Evolutionary conservation across 2,797 vertebrate genomes (phyloP).

Genomic region (Halcyon badia): DNA sequence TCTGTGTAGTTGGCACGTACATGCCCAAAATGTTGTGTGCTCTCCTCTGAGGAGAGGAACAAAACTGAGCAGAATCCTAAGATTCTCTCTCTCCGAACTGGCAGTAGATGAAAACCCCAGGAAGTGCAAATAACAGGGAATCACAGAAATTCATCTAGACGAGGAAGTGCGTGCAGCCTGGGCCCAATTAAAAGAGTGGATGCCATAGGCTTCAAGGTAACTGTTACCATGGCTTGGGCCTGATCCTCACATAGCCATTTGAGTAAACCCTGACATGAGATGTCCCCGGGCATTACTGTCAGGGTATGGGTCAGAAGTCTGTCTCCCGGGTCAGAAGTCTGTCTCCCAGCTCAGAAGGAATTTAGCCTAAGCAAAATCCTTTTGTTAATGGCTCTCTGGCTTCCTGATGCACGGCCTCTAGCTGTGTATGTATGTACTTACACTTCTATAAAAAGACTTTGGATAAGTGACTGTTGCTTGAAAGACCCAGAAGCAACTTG

Average conservation of each 20-base stretch:
- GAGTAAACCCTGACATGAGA: neutral
- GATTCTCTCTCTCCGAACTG: neutral
- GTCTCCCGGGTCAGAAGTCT: neutral
- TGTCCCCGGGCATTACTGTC: neutral
- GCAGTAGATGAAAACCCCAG: neutral
- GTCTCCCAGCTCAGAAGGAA: neutral
- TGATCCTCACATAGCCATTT: accelerated
- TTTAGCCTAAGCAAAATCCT: neutral
- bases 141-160: neutral
- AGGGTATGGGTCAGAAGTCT: neutral
- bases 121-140: neutral
- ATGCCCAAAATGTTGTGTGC: neutral
- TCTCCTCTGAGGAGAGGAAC: neutral
- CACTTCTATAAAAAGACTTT: neutral
- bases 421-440: neutral
- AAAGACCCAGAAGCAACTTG: neutral
- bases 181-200: neutral
- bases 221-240: neutral
- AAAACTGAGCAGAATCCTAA: neutral
- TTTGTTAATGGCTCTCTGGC: neutral
- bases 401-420: neutral
- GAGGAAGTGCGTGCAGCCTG: neutral
- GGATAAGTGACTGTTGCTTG: neutral
- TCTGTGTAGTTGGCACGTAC: neutral
- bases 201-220: neutral